Evolutionary conservation across 2,113 vertebrate species (phyloP).

Genomic region (Lepisosteus osseus): DNA sequence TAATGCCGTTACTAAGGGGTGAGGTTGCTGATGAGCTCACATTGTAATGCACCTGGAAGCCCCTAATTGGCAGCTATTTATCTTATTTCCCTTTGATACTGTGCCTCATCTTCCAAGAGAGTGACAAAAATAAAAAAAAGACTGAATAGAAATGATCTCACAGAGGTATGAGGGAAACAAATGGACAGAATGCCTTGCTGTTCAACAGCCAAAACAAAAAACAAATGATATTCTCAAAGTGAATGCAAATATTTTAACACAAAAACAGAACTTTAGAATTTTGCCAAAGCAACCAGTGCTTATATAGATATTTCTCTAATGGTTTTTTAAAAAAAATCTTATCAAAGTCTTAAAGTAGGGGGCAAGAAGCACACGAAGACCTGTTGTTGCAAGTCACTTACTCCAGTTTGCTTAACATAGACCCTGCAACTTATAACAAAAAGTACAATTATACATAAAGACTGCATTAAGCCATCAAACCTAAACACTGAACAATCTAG

Average conservation of each 20-base stretch:
- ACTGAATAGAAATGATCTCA: conserved; percentile 51
- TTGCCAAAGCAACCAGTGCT: no score
- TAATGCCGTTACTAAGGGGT: conserved; percentile 47
- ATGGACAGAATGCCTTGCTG: conserved; percentile 24
- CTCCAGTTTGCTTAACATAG: no score
- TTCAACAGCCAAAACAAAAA: conserved; percentile 12
- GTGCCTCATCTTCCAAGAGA: conserved; percentile 48
- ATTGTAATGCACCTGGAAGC: conserved; percentile 55
- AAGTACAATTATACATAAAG: no score
- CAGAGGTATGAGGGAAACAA: conserved; percentile 61
- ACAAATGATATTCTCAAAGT: not conserved
- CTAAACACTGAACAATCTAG: no score
- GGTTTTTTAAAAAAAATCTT: no score
- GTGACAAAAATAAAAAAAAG: conserved; percentile 34
- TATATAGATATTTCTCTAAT: no score
- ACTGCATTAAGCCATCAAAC: no score
- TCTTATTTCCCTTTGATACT: conserved; percentile 61
- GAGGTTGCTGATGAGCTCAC: conserved; percentile 44
- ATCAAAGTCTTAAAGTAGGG: no score
- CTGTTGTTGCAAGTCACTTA: no score
- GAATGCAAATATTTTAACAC: not conserved
- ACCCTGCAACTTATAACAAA: no score
- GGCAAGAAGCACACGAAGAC: no score
- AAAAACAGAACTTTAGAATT: no score
- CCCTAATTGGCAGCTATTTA: conserved; percentile 52